These are phyloP conservation scores for Tipula helvola DNA, from an alignment of 2,888 invertebrate species.

Conservation along the genomic window DNA sequence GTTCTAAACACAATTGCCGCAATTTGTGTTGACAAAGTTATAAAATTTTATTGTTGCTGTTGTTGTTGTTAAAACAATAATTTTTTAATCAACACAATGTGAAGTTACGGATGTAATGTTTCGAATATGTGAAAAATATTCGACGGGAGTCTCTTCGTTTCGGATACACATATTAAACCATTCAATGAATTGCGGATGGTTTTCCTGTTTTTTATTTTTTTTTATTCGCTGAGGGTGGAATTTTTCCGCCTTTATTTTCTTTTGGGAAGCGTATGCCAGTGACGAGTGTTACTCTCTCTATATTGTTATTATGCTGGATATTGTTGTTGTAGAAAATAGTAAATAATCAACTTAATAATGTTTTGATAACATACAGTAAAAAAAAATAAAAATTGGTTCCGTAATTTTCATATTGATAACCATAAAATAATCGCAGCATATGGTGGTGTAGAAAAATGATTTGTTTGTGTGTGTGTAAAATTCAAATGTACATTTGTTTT, in stretches of 20 bases:
- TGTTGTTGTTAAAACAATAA: background rate
- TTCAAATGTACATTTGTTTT: background rate
- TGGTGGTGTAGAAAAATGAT: background rate
- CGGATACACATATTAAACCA: background rate
- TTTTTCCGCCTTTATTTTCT: background rate
- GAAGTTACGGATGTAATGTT: background rate
- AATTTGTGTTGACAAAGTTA: constrained; percentile 4
- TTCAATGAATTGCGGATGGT: background rate
- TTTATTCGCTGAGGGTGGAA: background rate
- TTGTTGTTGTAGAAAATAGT: background rate
- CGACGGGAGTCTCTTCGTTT: background rate
- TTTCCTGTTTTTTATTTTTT: background rate
- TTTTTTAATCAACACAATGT: background rate
- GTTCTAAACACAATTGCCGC: background rate
- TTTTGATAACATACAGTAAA: background rate
- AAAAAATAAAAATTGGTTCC: background rate
- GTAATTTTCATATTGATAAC: background rate
- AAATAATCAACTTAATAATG: background rate
- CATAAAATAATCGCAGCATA: background rate
- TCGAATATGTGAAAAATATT: background rate
- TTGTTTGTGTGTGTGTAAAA: background rate
- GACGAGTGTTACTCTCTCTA: background rate
- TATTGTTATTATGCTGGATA: background rate
- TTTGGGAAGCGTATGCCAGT: background rate
- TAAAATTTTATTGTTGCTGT: background rate